A percentile compares a stretch with the other conserved stretches of the same genome.
These are phyloP conservation scores for Thunnus maccoyii DNA, from an alignment of 2,113 vertebrate species.

Conservation along the genomic window DNA sequence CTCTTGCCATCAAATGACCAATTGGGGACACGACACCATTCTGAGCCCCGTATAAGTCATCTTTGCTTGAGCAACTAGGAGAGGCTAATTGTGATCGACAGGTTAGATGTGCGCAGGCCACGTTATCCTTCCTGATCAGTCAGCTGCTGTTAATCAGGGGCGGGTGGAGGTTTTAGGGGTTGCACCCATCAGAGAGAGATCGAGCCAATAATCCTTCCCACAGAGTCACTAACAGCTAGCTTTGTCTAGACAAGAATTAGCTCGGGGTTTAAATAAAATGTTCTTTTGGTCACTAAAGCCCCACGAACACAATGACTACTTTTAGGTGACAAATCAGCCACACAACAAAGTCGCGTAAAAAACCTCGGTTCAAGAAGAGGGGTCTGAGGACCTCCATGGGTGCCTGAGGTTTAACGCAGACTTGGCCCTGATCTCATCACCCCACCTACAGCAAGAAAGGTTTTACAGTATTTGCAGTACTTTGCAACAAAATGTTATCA, in stretches of 20 bases:
- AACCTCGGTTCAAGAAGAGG: neutral
- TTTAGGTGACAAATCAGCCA: slow-evolving; percentile 62
- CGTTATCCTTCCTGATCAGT: slow-evolving; percentile 65
- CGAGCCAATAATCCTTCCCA: slow-evolving; percentile 76
- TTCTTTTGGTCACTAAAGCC: slow-evolving; percentile 69
- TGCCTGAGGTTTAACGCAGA: slow-evolving; percentile 14
- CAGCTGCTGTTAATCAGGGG: slow-evolving; percentile 72
- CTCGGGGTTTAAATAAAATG: slow-evolving; percentile 76
- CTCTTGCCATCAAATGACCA: neutral
- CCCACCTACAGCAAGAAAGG: neutral
- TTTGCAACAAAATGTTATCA: slow-evolving; percentile 10
- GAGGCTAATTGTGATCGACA: slow-evolving; percentile 37
- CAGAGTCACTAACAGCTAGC: slow-evolving; percentile 77
- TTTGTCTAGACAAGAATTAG: slow-evolving; percentile 87
- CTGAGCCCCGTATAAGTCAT: neutral
- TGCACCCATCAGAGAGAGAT: slow-evolving; percentile 64
- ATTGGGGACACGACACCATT: neutral
- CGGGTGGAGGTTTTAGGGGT: slow-evolving; percentile 55
- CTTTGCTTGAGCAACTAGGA: slow-evolving; percentile 8
- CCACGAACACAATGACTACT: slow-evolving; percentile 77
- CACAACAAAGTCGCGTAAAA: slow-evolving; percentile 4
- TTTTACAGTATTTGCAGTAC: slow-evolving; percentile 9
- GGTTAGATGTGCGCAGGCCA: slow-evolving; percentile 53
- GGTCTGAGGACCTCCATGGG: neutral
- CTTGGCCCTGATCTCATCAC: slow-evolving; percentile 27